These are phyloP conservation scores for Gonatopus flavifemur DNA, from an alignment of 1,140 invertebrate genomes.

Conservation along the genomic window DNA sequence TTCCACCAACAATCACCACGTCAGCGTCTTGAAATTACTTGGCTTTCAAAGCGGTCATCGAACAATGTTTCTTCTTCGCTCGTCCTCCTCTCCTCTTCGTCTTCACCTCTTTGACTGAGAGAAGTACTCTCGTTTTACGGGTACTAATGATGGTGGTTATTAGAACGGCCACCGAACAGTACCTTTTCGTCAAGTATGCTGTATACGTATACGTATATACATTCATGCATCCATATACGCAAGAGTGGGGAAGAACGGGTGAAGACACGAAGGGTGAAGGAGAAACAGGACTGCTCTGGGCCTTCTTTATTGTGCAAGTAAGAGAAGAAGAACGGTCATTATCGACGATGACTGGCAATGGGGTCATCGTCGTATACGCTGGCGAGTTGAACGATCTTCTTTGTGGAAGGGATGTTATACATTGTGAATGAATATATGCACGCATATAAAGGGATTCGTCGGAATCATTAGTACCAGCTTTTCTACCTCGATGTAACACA, in stretches of 20 bases:
- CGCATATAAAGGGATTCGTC: too few species aligned
- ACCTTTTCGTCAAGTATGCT: not conserved
- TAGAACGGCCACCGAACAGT: constrained; percentile 30
- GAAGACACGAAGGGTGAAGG: not conserved
- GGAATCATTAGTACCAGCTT: too few species aligned
- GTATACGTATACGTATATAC: not conserved
- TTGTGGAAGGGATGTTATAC: constrained; percentile 26
- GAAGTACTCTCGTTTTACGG: too few species aligned
- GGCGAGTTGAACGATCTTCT: constrained; percentile 40
- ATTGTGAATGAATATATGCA: too few species aligned
- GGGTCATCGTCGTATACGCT: constrained; percentile 43
- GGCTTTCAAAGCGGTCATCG: not conserved
- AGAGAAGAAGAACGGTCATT: constrained; percentile 40
- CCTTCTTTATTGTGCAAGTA: not conserved
- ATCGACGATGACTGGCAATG: constrained; percentile 51
- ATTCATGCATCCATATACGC: constrained; percentile 7
- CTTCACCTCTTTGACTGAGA: constrained; percentile 2
- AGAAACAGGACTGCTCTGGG: too few species aligned
- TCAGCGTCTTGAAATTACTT: too few species aligned
- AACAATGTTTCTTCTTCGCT: not conserved
- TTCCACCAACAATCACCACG: constrained; percentile 19
- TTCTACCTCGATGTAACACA: too few species aligned
- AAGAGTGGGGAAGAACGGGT: not conserved
- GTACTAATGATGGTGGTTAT: constrained; percentile 47
- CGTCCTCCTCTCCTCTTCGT: not conserved